A percentile compares a stretch with the other conserved stretches of the same genome.
phyloP scores from a whole-genome alignment of 2,888 invertebrate genomes.

The Pollenia angustigena region DNA sequence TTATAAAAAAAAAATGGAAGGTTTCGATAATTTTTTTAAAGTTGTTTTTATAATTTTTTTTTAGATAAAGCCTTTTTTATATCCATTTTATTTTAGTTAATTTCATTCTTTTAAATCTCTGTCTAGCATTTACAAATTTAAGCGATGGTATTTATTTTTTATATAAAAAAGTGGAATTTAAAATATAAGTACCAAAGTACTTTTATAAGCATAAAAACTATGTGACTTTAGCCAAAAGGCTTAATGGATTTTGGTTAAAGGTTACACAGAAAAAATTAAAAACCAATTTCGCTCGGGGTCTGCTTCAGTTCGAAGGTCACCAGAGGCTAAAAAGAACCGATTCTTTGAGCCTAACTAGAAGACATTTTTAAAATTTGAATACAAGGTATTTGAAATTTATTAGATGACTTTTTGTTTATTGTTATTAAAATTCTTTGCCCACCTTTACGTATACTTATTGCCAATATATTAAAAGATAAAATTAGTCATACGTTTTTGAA shows the following conservation, averaged over 20 bases:
- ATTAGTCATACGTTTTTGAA: constrained; percentile 11
- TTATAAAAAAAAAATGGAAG: too few species aligned
- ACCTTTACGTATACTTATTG: background rate
- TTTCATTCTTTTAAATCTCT: background rate
- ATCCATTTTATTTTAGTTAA: background rate
- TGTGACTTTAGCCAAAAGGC: constrained; percentile 10
- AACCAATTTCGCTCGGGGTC: too few species aligned
- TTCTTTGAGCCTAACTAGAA: too few species aligned
- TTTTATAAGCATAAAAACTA: background rate
- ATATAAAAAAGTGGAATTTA: background rate
- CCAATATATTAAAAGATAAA: background rate
- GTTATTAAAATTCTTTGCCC: too few species aligned
- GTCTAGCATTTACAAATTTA: background rate
- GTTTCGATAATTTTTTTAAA: background rate
- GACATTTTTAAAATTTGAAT: too few species aligned
- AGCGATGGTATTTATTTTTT: background rate
- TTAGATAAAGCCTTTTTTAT: background rate
- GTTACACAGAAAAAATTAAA: background rate
- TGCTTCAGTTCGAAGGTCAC: too few species aligned
- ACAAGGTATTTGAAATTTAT: too few species aligned
- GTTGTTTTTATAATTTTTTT: background rate
- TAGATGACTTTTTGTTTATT: too few species aligned
- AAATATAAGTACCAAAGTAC: background rate
- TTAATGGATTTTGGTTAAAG: constrained; percentile 15
- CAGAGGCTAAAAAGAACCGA: too few species aligned